These are phyloP conservation scores for Plagodis pulveraria DNA, from an alignment of 2,888 invertebrate species.

Conservation along the genomic window DNA sequence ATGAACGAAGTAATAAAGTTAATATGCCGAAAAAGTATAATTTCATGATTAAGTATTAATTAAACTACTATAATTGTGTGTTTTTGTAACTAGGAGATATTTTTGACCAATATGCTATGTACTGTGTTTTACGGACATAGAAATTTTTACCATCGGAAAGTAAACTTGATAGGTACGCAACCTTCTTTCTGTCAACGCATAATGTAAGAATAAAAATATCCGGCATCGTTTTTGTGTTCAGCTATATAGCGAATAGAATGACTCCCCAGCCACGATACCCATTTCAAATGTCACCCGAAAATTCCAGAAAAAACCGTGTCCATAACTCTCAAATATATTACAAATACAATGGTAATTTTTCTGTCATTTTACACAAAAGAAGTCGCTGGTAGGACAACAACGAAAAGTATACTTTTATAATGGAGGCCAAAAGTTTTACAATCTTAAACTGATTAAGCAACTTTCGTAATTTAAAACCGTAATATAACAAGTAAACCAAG, in stretches of 20 bases:
- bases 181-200: too few relatives aligned
- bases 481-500: constrained; percentile 28
- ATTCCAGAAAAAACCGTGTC: constrained; percentile 16
- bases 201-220: too few relatives aligned
- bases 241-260: neutral
- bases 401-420: constrained; percentile 23
- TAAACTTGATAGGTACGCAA: too few relatives aligned
- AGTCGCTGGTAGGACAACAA: constrained; percentile 14
- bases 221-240: too few relatives aligned
- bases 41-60: too few relatives aligned
- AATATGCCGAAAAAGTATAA: too few relatives aligned
- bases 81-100: too few relatives aligned
- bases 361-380: constrained; percentile 22
- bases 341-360: constrained; percentile 21
- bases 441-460: constrained; percentile 42
- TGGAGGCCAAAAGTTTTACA: constrained; percentile 35
- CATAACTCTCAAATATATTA: constrained; percentile 26
- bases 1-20: too few relatives aligned
- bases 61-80: too few relatives aligned
- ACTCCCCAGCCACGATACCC: neutral
- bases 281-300: constrained; percentile 19
- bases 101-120: too few relatives aligned
- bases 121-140: too few relatives aligned
- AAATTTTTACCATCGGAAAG: too few relatives aligned
- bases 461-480: constrained; percentile 50